A percentile compares a stretch with the other conserved stretches of the same genome.
Conservation (phyloP, 1,140 invertebrate genomes). For the Scaptodrosophila lebanonensis region DNA sequence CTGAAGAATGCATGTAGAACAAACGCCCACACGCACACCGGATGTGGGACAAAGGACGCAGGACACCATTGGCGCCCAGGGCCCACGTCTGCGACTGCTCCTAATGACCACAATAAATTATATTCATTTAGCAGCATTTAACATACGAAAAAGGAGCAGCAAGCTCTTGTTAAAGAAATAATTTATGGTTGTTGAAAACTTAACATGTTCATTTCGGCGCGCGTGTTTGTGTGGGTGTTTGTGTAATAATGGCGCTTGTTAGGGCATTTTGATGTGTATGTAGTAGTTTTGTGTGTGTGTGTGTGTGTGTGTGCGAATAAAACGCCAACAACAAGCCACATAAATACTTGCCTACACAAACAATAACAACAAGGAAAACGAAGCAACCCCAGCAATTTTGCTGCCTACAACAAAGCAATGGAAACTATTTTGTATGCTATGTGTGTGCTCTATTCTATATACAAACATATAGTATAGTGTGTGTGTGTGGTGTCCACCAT, state of each 20-base stretch:
- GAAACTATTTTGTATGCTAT: constrained; percentile 62
- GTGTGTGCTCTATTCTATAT: constrained; percentile 7
- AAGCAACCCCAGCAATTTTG: constrained; percentile 27
- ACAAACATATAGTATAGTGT: constrained; percentile 18
- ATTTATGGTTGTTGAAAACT: constrained; percentile 73
- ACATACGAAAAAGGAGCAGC: constrained; percentile 53
- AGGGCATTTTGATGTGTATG: constrained; percentile 34
- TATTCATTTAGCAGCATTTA: constrained; percentile 71
- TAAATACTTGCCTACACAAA: constrained; percentile 50
- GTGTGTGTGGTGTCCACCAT: constrained; percentile 27
- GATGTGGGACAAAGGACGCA: too few relatives aligned
- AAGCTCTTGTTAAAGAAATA: constrained; percentile 61
- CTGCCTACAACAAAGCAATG: constrained; percentile 28
- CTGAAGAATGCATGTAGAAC: too few relatives aligned
- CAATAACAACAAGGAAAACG: constrained; percentile 32
- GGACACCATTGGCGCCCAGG: too few relatives aligned
- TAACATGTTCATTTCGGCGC: constrained; percentile 70
- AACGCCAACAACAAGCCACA: constrained; percentile 57
- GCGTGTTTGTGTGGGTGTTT: constrained; percentile 37
- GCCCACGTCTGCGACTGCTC: constrained; percentile 3
- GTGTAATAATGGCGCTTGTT: constrained; percentile 44
- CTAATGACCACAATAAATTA: constrained; percentile 72
- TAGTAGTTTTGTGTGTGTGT: constrained; percentile 20
- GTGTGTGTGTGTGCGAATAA: constrained; percentile 31
- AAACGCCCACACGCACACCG: too few relatives aligned